These are phyloP conservation scores for Neoarius graeffei DNA, from an alignment of 2,113 vertebrate species.

Conservation along the genomic window DNA sequence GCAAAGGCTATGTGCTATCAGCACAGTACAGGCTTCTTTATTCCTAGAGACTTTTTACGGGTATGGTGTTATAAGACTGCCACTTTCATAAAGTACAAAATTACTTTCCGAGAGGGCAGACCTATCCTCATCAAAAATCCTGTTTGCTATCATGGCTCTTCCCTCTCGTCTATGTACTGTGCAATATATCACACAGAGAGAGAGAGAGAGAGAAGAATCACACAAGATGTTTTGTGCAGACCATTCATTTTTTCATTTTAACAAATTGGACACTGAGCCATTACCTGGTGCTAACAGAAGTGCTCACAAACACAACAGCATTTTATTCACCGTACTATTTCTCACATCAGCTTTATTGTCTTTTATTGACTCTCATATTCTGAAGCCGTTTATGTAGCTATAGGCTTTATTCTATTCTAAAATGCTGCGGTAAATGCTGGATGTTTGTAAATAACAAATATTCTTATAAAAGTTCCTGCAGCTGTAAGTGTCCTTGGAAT, in stretches of 20 bases:
- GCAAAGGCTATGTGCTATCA: slow-evolving; percentile 41
- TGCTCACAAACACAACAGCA: background rate
- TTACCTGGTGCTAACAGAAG: slow-evolving; percentile 4
- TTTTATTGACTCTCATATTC: slow-evolving; percentile 12
- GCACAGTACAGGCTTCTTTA: slow-evolving; percentile 28
- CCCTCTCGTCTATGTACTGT: background rate
- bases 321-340: background rate
- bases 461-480: background rate
- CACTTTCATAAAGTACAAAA: slow-evolving; percentile 45
- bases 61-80: slow-evolving; percentile 28
- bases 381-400: slow-evolving; percentile 14
- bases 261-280: slow-evolving; percentile 1
- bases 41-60: slow-evolving; percentile 9
- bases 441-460: background rate
- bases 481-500: background rate
- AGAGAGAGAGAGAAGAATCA: background rate
- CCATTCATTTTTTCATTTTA: slow-evolving; percentile 16
- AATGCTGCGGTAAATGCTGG: background rate
- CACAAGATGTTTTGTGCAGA: background rate
- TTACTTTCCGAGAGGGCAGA: slow-evolving; percentile 34
- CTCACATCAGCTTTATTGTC: slow-evolving; percentile 11
- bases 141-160: slow-evolving; percentile 36
- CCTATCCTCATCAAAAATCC: slow-evolving; percentile 44
- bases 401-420: slow-evolving; percentile 16
- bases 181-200: slow-evolving; percentile 11